Evolutionary conservation across 2,113 vertebrate genomes (phyloP).

Genomic region (Hemichromis elongatus): DNA sequence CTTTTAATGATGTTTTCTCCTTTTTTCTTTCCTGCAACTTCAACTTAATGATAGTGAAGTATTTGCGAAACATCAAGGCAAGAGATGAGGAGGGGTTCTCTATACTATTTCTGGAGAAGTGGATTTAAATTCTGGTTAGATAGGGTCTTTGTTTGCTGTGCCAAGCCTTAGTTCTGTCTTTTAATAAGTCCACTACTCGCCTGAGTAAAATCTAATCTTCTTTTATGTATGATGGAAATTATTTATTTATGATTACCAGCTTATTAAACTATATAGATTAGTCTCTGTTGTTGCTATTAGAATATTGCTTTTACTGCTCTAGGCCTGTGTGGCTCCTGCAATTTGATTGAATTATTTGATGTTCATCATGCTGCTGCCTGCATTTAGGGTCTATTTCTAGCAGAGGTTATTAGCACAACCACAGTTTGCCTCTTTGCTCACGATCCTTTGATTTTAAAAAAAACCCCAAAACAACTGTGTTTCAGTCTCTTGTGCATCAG

Average conservation of each 20-base stretch:
- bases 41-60: background rate
- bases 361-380: background rate
- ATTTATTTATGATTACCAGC: background rate
- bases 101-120: background rate
- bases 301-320: background rate
- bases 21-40: background rate
- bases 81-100: background rate
- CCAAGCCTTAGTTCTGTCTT: background rate
- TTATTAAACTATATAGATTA: background rate
- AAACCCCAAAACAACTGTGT: background rate
- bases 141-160: background rate
- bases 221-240: background rate
- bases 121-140: background rate
- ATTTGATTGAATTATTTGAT: background rate
- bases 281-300: background rate
- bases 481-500: background rate
- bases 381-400: background rate
- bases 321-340: background rate
- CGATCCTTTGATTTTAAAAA: background rate
- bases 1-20: background rate
- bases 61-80: background rate
- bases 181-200: background rate
- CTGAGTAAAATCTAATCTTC: background rate
- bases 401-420: background rate
- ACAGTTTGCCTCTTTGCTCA: background rate